phyloP scores from a whole-genome alignment of 2,113 vertebrate species.

The Aepyceros melampus region DNA sequence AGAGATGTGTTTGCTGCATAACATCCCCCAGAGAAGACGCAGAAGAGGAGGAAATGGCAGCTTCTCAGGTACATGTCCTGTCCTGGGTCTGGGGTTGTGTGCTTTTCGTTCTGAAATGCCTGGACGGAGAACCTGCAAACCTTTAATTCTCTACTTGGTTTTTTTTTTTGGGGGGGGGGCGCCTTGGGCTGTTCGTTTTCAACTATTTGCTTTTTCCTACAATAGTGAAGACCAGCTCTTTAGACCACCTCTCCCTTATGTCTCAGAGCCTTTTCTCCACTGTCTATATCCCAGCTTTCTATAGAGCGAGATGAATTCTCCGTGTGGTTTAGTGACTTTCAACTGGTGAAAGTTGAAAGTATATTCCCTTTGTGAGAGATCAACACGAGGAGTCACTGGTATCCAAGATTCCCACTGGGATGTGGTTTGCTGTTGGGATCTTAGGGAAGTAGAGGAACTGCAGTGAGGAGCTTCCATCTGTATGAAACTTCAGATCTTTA shows the following conservation, averaged over 20 bases:
- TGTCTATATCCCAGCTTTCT: neutral
- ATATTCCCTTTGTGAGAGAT: neutral
- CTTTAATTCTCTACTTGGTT: neutral
- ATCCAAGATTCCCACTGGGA: neutral
- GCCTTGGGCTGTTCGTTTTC: neutral
- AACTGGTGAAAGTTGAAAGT: neutral
- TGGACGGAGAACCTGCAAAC: neutral
- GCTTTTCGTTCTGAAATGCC: neutral
- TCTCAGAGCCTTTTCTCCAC: neutral
- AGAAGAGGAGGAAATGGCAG: neutral
- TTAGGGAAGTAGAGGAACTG: neutral
- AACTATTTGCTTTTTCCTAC: neutral
- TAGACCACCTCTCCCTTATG: neutral
- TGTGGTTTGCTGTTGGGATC: neutral
- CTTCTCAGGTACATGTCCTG: neutral
- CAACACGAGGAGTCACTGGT: neutral
- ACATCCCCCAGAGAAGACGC: neutral
- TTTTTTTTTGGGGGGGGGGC: fast-evolving
- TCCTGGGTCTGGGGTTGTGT: neutral
- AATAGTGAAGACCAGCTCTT: neutral
- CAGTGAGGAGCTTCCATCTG: neutral
- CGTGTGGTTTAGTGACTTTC: neutral
- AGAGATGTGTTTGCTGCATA: neutral
- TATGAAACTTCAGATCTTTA: neutral
- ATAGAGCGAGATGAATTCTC: neutral